A percentile compares a stretch with the other conserved stretches of the same genome.
phyloP scores from a whole-genome alignment of 2,888 invertebrate species.

The Mythimna vitellina region DNA sequence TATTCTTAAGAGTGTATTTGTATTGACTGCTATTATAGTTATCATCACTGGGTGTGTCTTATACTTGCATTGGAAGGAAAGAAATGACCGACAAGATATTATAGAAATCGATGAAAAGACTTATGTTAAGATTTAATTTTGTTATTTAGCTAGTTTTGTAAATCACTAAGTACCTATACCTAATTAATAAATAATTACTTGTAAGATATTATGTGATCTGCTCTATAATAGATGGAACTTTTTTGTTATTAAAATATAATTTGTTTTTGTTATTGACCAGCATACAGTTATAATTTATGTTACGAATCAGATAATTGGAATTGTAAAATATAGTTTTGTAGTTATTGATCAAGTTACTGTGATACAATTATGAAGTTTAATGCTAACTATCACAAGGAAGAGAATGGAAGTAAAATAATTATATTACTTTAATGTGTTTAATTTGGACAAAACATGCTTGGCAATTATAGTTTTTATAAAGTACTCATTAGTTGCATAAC shows the following conservation, averaged over 20 bases:
- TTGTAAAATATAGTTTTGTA: slow-evolving; percentile 8
- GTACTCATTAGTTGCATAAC: slow-evolving; percentile 20
- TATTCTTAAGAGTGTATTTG: slow-evolving; percentile 97
- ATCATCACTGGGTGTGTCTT: slow-evolving; percentile 96
- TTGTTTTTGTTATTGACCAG: background rate
- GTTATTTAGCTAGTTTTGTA: slow-evolving; percentile 1
- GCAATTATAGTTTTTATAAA: slow-evolving; percentile 11
- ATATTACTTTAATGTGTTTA: background rate
- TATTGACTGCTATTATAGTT: slow-evolving; percentile 96
- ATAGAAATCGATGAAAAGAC: slow-evolving; percentile 87
- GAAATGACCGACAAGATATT: slow-evolving; percentile 86
- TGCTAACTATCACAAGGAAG: slow-evolving; percentile 8
- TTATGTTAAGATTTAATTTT: slow-evolving; percentile 82
- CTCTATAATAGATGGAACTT: slow-evolving; percentile 6
- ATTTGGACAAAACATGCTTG: background rate
- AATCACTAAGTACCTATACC: slow-evolving; percentile 20
- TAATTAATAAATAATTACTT: slow-evolving; percentile 14
- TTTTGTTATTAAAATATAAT: background rate
- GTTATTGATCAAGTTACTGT: slow-evolving; percentile 46
- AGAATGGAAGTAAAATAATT: slow-evolving; percentile 8
- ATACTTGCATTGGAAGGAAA: slow-evolving; percentile 97
- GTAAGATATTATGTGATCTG: slow-evolving; percentile 33
- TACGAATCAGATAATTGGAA: background rate
- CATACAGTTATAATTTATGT: background rate
- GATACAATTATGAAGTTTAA: slow-evolving; percentile 44